Evolutionary conservation across 2,888 invertebrate genomes (phyloP).

Genomic region (Tetanocera ferruginea): DNA sequence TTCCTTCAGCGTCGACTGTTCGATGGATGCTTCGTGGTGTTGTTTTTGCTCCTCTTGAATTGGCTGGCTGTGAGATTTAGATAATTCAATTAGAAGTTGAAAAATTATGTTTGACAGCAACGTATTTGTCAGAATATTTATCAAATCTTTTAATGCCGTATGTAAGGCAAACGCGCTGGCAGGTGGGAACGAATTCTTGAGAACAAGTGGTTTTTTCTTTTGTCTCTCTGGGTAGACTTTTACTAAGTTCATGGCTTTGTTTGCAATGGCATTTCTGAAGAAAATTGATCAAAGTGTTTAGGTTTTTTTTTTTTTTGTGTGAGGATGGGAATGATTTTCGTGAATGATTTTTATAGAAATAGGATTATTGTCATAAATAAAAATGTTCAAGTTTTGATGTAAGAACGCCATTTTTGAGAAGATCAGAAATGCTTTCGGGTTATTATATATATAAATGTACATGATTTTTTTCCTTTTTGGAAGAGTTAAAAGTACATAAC

Average conservation of each 20-base stretch:
- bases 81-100: conserved; percentile 67
- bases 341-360: too few species aligned
- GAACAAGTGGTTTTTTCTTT: conserved; percentile 9
- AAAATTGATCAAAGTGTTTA: neutral
- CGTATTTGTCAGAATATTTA: conserved; percentile 67
- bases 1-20: conserved; percentile 57
- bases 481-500: too few species aligned
- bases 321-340: neutral
- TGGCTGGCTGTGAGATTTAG: conserved; percentile 45
- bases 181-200: conserved; percentile 11
- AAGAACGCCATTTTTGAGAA: too few species aligned
- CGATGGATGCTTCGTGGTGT: neutral
- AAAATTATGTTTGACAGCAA: conserved; percentile 66
- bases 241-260: neutral
- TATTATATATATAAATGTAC: too few species aligned
- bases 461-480: too few species aligned
- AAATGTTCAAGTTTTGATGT: too few species aligned
- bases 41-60: neutral
- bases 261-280: neutral
- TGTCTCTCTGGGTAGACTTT: neutral
- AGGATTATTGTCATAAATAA: too few species aligned
- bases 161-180: neutral
- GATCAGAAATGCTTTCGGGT: too few species aligned
- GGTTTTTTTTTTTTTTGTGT: neutral
- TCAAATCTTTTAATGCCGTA: conserved; percentile 57